These are phyloP conservation scores for Hippotragus niger DNA, from an alignment of 2,113 vertebrate species.

Conservation along the genomic window DNA sequence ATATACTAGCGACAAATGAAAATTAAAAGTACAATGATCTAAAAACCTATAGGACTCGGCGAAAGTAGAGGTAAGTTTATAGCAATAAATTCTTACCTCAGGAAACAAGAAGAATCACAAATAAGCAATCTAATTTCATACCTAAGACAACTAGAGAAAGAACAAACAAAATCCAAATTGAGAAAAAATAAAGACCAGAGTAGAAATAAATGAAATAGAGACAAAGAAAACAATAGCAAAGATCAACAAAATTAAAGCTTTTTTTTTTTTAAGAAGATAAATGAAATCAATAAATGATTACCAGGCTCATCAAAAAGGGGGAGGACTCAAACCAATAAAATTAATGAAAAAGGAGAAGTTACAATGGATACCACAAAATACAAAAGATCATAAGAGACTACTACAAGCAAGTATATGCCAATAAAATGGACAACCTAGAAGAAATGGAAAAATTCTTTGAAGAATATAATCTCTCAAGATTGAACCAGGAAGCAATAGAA, in stretches of 20 bases:
- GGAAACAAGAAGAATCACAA: background rate
- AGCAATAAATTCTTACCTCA: background rate
- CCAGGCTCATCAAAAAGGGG: background rate
- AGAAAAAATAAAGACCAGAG: background rate
- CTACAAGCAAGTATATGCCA: background rate
- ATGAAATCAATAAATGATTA: background rate
- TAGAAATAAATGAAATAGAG: background rate
- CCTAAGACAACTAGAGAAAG: background rate
- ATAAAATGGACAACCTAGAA: background rate
- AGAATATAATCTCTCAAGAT: background rate
- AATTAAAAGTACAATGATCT: background rate
- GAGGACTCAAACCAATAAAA: background rate
- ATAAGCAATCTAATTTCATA: background rate
- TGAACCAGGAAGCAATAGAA: background rate
- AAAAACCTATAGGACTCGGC: background rate
- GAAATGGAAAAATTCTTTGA: background rate
- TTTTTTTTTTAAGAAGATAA: background rate
- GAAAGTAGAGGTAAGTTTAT: background rate
- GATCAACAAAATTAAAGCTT: background rate
- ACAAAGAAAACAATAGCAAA: background rate
- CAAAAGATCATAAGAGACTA: background rate
- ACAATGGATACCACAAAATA: background rate
- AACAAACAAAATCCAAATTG: background rate
- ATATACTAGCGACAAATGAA: background rate
- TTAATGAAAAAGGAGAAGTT: background rate